Evolutionary conservation across 2,888 invertebrate genomes (phyloP), one percentile per base, ranked within the genome.

Genomic region (Eilema caniola): DNA sequence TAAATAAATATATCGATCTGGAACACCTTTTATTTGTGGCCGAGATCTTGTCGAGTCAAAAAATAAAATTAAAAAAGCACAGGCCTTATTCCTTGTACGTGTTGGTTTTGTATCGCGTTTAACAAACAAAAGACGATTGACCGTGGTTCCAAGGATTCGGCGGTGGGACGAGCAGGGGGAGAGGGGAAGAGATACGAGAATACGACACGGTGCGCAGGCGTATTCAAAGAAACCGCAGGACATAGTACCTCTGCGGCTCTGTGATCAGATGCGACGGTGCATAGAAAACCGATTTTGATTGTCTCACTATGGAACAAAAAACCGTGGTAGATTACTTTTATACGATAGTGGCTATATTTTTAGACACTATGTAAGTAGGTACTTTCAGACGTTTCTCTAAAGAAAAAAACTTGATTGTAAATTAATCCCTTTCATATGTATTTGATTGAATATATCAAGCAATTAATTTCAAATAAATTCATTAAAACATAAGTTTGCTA

Each of bases 71-170:
- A 14, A 59, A 66, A 86, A 83, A 83, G 80, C 71, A 72, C 82
- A 78, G 83, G 83, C 84, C 83, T 81, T 88, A 87, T 89, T 89
- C 84, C 83, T 78, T 85, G 84, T 87, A 86, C 89, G 88, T 90
- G 92, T 92, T 89, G 89, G 89, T 90, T 93, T 92, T 92, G 89
- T 92, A 88, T 83, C 80, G 87, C 84, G 85, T 89, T 92, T 90
- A 91, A 92, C 92, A 93, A 93, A 95, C 93, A 94, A 94, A 93
- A 92, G 91, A 83, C 86, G 89, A 90, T 88, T 82, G 88, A 88
- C 81, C 86, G 84, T 83, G 87, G 88, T 85, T 83, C 84, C 83
- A 83, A 81, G 86, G 83, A 80, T 79, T 83, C 85, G 83, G 83
- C 81, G 75, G 74, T 64, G 70, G 62, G 73, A 73, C 69, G 77